These are phyloP conservation scores for Beris chalybata DNA, from an alignment of 2,888 invertebrate species.

Conservation along the genomic window DNA sequence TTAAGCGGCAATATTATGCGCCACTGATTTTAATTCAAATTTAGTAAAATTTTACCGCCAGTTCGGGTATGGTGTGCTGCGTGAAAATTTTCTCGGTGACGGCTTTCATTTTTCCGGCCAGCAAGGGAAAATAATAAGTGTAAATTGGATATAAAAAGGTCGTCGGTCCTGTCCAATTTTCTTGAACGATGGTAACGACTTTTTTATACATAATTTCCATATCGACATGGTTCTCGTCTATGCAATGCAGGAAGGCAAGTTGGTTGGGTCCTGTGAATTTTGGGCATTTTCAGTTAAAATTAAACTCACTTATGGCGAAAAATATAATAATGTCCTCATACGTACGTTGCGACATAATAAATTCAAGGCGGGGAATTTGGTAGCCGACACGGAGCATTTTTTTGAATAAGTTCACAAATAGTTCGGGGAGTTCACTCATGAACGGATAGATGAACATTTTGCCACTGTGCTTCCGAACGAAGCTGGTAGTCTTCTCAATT, in stretches of 20 bases:
- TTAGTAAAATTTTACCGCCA: constrained; percentile 45
- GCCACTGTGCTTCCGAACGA: constrained; percentile 48
- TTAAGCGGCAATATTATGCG: constrained; percentile 26
- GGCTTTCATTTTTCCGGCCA: constrained; percentile 49
- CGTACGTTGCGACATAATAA: constrained; percentile 52
- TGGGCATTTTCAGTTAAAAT: neutral
- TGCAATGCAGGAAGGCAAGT: constrained; percentile 47
- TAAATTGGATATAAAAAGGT: constrained; percentile 55
- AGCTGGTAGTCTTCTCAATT: constrained; percentile 39
- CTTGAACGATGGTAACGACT: constrained; percentile 48
- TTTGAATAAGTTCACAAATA: constrained; percentile 51
- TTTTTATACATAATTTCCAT: constrained; percentile 50
- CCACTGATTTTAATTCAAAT: constrained; percentile 26
- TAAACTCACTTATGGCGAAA: neutral
- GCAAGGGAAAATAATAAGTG: constrained; percentile 52
- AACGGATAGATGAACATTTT: constrained; percentile 54
- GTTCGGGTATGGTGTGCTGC: constrained; percentile 49
- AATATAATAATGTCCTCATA: constrained; percentile 1
- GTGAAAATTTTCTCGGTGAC: constrained; percentile 53
- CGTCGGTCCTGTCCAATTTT: constrained; percentile 52
- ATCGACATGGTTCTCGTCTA: constrained; percentile 51
- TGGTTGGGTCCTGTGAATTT: constrained; percentile 40
- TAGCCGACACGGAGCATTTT: constrained; percentile 53
- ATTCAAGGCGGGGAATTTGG: constrained; percentile 53
- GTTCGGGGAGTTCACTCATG: constrained; percentile 49